Conservation (phyloP, 2,113 vertebrate genomes). For the Tursiops truncatus region DNA sequence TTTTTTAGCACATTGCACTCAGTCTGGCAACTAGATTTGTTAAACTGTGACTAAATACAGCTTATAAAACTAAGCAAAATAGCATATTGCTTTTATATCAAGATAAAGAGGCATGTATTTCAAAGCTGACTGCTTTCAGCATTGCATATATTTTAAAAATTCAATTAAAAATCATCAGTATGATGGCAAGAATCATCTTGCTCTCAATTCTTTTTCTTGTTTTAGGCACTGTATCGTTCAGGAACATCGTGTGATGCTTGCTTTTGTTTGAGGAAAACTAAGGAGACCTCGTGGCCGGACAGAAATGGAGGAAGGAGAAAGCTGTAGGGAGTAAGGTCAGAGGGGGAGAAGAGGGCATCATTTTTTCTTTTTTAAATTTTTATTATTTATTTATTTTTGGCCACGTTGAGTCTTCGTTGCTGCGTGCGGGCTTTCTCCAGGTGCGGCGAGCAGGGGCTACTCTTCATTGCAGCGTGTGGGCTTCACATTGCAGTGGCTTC, state of each 20-base stretch:
- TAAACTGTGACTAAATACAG: conserved; percentile 7
- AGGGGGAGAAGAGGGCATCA: neutral
- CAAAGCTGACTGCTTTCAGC: neutral
- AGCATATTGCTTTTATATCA: neutral
- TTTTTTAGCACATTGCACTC: neutral
- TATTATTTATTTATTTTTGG: no score
- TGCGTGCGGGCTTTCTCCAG: no score
- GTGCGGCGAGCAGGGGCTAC: no score
- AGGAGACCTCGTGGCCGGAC: neutral
- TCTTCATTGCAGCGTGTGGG: no score
- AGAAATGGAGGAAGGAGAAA: neutral
- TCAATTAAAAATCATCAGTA: neutral
- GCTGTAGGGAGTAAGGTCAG: neutral
- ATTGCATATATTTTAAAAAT: neutral
- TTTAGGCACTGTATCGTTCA: neutral
- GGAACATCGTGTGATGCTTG: neutral
- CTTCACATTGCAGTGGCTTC: no score
- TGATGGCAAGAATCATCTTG: neutral
- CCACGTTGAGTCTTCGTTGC: no score
- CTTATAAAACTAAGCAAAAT: neutral
- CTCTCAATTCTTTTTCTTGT: neutral
- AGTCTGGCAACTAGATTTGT: neutral
- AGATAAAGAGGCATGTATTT: neutral
- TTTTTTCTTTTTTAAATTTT: no score
- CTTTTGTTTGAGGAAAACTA: neutral